Base-by-base conservation (phyloP, 2,888 invertebrate species). In the Tryphoninae sp. region DNA sequence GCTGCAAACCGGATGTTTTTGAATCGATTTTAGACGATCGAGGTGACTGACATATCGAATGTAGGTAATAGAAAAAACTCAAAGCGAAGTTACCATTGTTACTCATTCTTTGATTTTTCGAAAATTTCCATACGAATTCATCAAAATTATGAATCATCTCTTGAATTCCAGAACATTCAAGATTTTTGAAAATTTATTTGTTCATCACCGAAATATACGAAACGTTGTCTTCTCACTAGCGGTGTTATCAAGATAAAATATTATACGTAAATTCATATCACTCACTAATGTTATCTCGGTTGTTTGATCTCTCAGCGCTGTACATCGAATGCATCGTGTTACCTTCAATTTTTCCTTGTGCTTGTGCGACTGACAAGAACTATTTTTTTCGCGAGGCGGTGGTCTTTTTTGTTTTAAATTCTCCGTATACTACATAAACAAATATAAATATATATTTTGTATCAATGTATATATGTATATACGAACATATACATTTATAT, bases 381-480 rank as follows among this genome's bases (percentile, higher is more conserved):
- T 74, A 59, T 69, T 62, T 67, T 67, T 55, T 22, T 49, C 8
- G n/a, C 49, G 19, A 64, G 16, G 26, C 22, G 45, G 11, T 40
- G 77, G 7, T 53, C n/a, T n/a, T 51, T 71, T 64, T 71, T 71
- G 55, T 58, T 78, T 78, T 78, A 65, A 78, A 78, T 78, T 78
- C 49, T 64, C 9, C 16, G 65, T 49, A 58, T 64, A 42, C 42
- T 9, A n/a, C 22, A 19, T n/a, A 16, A 19, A 55, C 9, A 55
- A 19, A 55, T 55, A 19, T 55, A 55, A 9, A 55, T 53, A 23
- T 67, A 75, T 59, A 61, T 26, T 26, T 19, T 19, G 19, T 19
- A 19, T 19, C 19, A 19, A 19, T 19, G 19, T n/a, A 61, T 61
- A 33, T 61, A n/a, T 26, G 11, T 58, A 22, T 9, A 58, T 7